These are phyloP conservation scores for Acanthornis magna DNA, from an alignment of 2,797 vertebrate genomes.

Conservation along the genomic window DNA sequence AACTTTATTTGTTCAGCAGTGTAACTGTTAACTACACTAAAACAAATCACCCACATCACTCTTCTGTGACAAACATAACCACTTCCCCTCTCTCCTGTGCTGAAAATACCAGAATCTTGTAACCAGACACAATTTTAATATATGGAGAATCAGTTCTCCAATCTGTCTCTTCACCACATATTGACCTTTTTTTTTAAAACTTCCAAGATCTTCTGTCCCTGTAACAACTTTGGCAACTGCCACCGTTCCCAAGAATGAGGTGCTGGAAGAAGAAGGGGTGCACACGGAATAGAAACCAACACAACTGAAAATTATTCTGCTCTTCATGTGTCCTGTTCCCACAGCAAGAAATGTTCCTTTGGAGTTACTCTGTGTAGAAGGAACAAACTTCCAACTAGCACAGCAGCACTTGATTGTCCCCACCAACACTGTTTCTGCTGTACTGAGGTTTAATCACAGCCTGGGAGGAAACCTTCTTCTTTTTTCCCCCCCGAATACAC, in stretches of 20 bases:
- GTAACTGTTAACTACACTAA: background rate
- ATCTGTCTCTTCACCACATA: rapidly evolving
- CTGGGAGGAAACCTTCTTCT: background rate
- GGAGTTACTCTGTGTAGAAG: rapidly evolving
- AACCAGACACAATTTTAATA: background rate
- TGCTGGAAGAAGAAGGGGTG: background rate
- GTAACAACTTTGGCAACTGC: background rate
- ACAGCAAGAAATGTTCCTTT: background rate
- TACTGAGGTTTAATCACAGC: background rate
- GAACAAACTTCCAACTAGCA: background rate
- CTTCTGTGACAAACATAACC: background rate
- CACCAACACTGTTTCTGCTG: background rate
- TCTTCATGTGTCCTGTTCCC: rapidly evolving
- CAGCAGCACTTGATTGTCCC: background rate
- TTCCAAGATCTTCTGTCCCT: background rate
- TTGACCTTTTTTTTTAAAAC: background rate
- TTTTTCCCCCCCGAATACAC: background rate
- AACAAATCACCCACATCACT: background rate
- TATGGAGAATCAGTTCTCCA: background rate
- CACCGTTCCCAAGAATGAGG: background rate
- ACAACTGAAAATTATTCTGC: background rate
- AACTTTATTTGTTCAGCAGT: background rate
- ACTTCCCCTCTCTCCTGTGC: background rate
- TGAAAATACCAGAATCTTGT: background rate
- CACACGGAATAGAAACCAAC: background rate